Evolutionary conservation across 2,888 invertebrate species (phyloP).

Genomic region (Halictus ligatus): DNA sequence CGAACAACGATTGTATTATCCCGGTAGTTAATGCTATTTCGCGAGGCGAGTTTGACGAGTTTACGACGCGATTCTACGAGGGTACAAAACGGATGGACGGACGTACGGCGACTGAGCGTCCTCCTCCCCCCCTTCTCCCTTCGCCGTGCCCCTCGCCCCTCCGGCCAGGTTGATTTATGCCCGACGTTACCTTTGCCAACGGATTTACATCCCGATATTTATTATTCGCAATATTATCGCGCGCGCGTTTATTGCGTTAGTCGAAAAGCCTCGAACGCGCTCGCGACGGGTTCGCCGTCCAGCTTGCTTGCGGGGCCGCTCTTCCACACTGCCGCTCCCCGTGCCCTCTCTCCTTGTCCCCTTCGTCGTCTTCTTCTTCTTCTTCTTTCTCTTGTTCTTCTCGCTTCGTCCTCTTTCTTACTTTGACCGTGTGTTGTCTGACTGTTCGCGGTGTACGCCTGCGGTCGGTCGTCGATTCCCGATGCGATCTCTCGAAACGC

Average conservation of each 20-base stretch:
- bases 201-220: constrained; percentile 84
- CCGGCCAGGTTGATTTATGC: constrained; percentile 82
- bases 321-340: constrained; percentile 31
- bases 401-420: not conserved
- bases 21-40: constrained; percentile 83
- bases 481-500: constrained; percentile 45
- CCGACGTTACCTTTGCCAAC: constrained; percentile 83
- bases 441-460: not conserved
- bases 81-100: constrained; percentile 76
- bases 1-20: constrained; percentile 82
- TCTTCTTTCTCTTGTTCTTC: not conserved
- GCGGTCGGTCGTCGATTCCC: constrained; percentile 22
- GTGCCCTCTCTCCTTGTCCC: constrained; percentile 43
- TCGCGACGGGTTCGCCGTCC: constrained; percentile 38
- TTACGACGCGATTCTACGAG: constrained; percentile 81
- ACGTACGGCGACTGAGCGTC: constrained; percentile 44
- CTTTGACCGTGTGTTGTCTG: not conserved
- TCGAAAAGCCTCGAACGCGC: constrained; percentile 75
- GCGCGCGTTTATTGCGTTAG: constrained; percentile 82
- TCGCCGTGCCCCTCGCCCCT: constrained; percentile 31
- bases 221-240: constrained; percentile 84
- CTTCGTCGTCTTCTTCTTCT: not conserved
- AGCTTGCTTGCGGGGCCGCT: constrained; percentile 52
- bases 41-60: constrained; percentile 83
- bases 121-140: constrained; percentile 37